These are phyloP conservation scores for Phorcus lineatus DNA, from an alignment of 2,888 invertebrate genomes.

Conservation along the genomic window DNA sequence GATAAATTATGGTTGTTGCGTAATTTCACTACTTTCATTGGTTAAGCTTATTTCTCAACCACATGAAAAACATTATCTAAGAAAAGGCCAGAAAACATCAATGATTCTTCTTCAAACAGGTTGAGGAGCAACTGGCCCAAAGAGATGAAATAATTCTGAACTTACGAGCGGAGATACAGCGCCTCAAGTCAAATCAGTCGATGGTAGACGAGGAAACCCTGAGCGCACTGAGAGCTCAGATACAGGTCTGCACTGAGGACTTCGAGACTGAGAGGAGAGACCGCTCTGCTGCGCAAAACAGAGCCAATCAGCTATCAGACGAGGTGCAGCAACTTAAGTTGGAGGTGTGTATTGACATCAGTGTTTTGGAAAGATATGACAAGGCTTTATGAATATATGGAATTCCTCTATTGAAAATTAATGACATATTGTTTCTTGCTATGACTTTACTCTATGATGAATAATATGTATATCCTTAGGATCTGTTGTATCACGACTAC, in stretches of 20 bases:
- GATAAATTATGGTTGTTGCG: too few relatives aligned
- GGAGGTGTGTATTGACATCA: slow-evolving; percentile 44
- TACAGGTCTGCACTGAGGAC: slow-evolving; percentile 69
- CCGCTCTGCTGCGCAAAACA: slow-evolving; percentile 59
- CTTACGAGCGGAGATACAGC: slow-evolving; percentile 35
- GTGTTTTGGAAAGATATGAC: too few relatives aligned
- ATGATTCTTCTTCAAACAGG: slow-evolving; percentile 8
- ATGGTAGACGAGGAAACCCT: slow-evolving; percentile 45
- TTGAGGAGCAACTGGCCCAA: slow-evolving; percentile 40
- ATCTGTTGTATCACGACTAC: too few relatives aligned
- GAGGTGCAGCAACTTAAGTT: slow-evolving; percentile 46
- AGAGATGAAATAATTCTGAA: slow-evolving; percentile 35
- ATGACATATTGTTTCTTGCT: too few relatives aligned
- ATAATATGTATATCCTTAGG: too few relatives aligned
- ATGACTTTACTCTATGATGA: too few relatives aligned
- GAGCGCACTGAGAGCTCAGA: slow-evolving; percentile 63
- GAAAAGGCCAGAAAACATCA: too few relatives aligned
- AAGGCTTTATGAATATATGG: too few relatives aligned
- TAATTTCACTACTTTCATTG: too few relatives aligned
- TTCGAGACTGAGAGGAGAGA: slow-evolving; percentile 68
- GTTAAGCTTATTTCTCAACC: too few relatives aligned
- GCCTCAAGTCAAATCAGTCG: neutral
- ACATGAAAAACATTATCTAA: too few relatives aligned
- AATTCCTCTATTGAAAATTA: too few relatives aligned
- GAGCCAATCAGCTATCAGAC: slow-evolving; percentile 48